phyloP scores from a whole-genome alignment of 1,140 invertebrate species.

The Drosophila sulfurigaster region DNA sequence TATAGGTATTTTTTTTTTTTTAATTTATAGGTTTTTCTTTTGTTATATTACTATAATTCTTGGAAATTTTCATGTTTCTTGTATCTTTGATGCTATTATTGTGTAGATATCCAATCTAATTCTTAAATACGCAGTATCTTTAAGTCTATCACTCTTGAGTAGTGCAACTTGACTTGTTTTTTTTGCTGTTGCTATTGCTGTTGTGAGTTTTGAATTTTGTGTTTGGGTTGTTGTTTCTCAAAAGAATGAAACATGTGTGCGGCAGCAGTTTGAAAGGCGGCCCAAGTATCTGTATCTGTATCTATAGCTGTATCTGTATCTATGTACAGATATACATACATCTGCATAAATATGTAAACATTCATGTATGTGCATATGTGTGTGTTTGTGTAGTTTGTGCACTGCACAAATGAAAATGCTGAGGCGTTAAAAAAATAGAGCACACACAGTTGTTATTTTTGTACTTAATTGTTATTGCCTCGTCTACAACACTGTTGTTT shows the following conservation, averaged over 20 bases:
- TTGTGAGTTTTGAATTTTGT: conserved; percentile 39
- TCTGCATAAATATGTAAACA: conserved; percentile 25
- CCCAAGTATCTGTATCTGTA: conserved; percentile 49
- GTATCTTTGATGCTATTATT: too few species aligned
- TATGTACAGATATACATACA: conserved; percentile 16
- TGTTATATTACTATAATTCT: too few species aligned
- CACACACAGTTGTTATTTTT: conserved; percentile 80
- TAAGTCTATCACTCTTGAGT: not conserved
- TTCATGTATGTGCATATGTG: conserved; percentile 20
- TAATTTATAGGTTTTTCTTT: too few species aligned
- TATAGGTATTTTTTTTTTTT: too few species aligned
- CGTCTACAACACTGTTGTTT: conserved; percentile 26
- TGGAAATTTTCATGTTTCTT: too few species aligned
- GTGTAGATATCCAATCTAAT: not conserved
- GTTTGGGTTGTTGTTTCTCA: conserved; percentile 47
- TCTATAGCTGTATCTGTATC: conserved; percentile 27
- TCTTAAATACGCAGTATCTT: not conserved
- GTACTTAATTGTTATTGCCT: conserved; percentile 77
- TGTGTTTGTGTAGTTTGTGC: conserved; percentile 38
- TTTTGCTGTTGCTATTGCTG: conserved; percentile 32
- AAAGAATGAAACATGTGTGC: conserved; percentile 74
- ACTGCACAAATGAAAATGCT: conserved; percentile 76
- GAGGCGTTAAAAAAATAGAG: conserved; percentile 82
- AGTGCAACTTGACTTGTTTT: conserved; percentile 46
- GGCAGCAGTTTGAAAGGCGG: conserved; percentile 68